Evolutionary conservation across 2,888 invertebrate genomes (phyloP), one percentile per base, ranked within the genome.

Genomic region (Coelinius sp.): DNA sequence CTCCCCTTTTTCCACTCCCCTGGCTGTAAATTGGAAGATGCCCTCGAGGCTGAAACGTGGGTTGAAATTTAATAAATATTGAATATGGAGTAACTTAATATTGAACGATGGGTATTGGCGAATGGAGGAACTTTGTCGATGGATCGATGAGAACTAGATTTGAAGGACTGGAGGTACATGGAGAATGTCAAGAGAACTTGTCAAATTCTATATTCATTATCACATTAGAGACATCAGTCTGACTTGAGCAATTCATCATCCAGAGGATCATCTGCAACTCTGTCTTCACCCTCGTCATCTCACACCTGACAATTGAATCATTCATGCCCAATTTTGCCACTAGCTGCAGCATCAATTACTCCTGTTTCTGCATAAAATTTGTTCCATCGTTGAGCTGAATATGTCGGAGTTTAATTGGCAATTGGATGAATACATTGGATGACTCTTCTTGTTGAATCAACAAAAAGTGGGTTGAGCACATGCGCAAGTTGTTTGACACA

Each of bases 71-170:
- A 56, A 72, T 72, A 72, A 72, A 68, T 41, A n/a, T n/a, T 72
- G 68, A 72, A 68, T 41, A n/a, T n/a, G 41, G 65, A 20, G 53
- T 68, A 72, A 68, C 44, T 68, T 68, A 68, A 68, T 68, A 72
- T 73, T 68, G 59, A 65, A 44, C 25, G 52, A 53, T 41, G 38
- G n/a, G n/a, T n/a, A n/a, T 63, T 24, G 41, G 52, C 17, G 59
- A 20, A 59, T 49, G 22, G 38, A 20, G 67, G 62, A 63, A 62
- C 56, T 35, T 14, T 44, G 49, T 0, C 17, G 10, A 20, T 31
- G 31, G 17, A 17, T 20, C 7, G 27, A n/a, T n/a, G n/a, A n/a
- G n/a, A n/a, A n/a, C n/a, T n/a, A n/a, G n/a, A n/a, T n/a, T n/a
- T n/a, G n/a, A n/a, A n/a, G n/a, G n/a, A n/a, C n/a, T n/a, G n/a